Evolutionary conservation across 2,888 invertebrate species (phyloP).

Genomic region (Physocephala rufipes): DNA sequence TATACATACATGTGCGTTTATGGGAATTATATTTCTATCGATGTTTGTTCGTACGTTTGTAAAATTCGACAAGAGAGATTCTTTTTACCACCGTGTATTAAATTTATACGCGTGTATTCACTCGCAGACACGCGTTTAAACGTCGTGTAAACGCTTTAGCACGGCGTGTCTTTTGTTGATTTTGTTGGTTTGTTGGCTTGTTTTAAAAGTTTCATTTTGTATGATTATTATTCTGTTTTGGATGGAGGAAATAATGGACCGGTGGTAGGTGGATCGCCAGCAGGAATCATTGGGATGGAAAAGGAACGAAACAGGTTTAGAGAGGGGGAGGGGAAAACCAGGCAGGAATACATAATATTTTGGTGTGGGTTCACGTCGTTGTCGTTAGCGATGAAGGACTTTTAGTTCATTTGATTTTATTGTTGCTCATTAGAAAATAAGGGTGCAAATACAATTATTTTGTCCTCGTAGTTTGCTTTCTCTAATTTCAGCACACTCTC

Average conservation of each 20-base stretch:
- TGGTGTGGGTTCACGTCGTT: slow-evolving; percentile 6
- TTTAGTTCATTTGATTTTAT: slow-evolving; percentile 26
- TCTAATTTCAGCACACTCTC: slow-evolving; percentile 34
- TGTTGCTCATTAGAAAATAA: slow-evolving; percentile 41
- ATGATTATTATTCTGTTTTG: no score
- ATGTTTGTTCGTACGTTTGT: no score
- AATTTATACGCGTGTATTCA: not conserved
- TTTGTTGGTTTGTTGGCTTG: not conserved
- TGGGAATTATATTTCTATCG: no score
- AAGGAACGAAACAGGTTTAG: no score
- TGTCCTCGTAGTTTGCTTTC: slow-evolving; percentile 40
- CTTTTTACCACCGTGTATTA: slow-evolving; percentile 18
- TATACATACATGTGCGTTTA: no score
- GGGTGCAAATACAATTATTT: slow-evolving; percentile 41
- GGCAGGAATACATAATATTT: no score
- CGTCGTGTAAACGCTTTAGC: not conserved
- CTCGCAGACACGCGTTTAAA: slow-evolving; percentile 2
- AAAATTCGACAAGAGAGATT: no score
- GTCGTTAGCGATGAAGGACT: not conserved
- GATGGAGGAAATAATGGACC: no score
- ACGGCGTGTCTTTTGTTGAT: not conserved
- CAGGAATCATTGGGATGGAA: no score
- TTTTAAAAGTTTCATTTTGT: not conserved
- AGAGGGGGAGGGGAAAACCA: no score
- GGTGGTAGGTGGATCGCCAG: no score